Evolutionary conservation across 2,797 vertebrate genomes (phyloP).

Genomic region (Cryptoblepharus egeriae): DNA sequence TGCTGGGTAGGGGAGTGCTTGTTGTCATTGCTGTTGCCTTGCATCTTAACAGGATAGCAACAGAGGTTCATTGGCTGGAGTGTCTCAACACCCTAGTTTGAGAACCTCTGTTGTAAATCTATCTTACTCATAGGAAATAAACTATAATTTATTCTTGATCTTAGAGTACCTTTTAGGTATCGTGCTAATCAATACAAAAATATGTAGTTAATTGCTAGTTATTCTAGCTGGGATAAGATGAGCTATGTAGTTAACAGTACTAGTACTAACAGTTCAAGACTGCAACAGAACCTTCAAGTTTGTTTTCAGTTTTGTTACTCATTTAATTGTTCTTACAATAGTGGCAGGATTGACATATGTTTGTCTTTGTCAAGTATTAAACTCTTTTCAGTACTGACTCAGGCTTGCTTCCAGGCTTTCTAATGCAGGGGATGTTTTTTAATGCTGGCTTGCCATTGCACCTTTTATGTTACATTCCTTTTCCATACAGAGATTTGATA

Average conservation of each 20-base stretch:
- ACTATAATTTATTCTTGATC: not conserved
- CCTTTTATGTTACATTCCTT: too few relatives aligned
- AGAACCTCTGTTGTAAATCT: too few relatives aligned
- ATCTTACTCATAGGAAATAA: too few relatives aligned
- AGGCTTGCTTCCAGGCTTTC: not conserved
- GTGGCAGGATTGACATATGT: not conserved
- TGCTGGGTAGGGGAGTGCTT: too few relatives aligned
- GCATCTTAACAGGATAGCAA: too few relatives aligned
- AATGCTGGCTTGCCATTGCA: not conserved
- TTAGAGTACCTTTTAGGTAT: not conserved
- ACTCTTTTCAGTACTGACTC: not conserved
- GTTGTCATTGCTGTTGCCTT: too few relatives aligned
- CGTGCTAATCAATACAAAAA: not conserved
- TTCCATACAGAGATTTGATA: too few relatives aligned
- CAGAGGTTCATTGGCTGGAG: too few relatives aligned
- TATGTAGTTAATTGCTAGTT: not conserved
- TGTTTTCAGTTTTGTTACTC: not conserved
- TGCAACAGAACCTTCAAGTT: not conserved
- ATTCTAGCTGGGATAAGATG: not conserved
- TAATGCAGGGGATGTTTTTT: not conserved
- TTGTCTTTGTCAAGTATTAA: not conserved
- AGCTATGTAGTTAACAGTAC: not conserved
- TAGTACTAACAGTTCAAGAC: not conserved
- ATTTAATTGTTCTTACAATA: not conserved
- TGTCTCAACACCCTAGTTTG: too few relatives aligned